Evolutionary conservation across 2,888 invertebrate genomes (phyloP).

Genomic region (Anoncus sp.): DNA sequence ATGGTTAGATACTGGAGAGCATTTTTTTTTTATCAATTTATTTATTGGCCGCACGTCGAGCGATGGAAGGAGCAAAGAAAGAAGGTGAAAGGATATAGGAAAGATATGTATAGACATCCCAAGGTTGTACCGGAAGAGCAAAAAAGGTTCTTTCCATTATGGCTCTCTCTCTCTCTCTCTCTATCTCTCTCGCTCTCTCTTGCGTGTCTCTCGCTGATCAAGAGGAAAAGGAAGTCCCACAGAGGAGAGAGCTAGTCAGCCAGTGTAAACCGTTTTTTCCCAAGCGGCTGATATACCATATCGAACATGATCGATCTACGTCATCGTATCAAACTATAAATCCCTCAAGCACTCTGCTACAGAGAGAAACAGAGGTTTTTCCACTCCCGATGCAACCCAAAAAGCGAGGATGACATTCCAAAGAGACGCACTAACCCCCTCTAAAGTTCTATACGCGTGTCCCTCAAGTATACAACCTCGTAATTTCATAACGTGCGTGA

Average conservation of each 20-base stretch:
- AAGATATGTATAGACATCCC: constrained; percentile 33
- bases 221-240: constrained; percentile 24
- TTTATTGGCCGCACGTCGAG: constrained; percentile 40
- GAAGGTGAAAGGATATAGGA: constrained; percentile 27
- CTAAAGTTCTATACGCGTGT: not conserved
- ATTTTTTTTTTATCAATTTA: constrained; percentile 53
- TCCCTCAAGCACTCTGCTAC: constrained; percentile 45
- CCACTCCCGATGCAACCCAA: not conserved
- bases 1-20: constrained; percentile 4
- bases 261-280: constrained; percentile 47
- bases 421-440: not conserved
- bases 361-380: not conserved
- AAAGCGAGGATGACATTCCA: not conserved
- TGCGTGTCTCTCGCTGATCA: constrained; percentile 28
- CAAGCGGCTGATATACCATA: constrained; percentile 51
- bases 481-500: constrained; percentile 35
- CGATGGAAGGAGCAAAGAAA: constrained; percentile 15
- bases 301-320: constrained; percentile 62
- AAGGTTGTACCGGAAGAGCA: constrained; percentile 40
- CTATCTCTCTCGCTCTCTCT: constrained; percentile 15
- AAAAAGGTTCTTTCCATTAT: constrained; percentile 54
- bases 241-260: constrained; percentile 3
- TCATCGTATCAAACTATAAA: constrained; percentile 60
- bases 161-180: constrained; percentile 2
- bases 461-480: not conserved